phyloP scores from a whole-genome alignment of 2,113 vertebrate genomes.

The Psettodes erumei region DNA sequence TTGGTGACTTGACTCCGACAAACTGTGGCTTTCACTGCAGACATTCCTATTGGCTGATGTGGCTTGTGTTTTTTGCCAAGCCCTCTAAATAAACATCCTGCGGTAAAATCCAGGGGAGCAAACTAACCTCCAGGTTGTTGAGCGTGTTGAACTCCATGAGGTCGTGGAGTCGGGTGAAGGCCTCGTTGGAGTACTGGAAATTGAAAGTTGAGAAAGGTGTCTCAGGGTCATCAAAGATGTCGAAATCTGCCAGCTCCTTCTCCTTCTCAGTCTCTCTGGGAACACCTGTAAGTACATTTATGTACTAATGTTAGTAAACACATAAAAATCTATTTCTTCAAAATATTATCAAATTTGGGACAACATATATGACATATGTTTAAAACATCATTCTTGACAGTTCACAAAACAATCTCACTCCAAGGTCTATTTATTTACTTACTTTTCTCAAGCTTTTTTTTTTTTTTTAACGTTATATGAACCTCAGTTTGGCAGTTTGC shows the following conservation, averaged over 20 bases:
- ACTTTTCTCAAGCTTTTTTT: neutral
- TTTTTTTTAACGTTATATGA: too few species aligned
- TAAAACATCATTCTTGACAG: too few species aligned
- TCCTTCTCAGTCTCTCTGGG: constrained; percentile 91
- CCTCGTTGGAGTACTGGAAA: constrained; percentile 94
- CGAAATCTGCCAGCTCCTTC: constrained; percentile 94
- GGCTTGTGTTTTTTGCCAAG: neutral
- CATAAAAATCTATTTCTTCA: neutral
- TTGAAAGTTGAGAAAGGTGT: constrained; percentile 97
- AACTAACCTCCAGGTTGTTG: constrained; percentile 94
- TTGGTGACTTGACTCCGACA: neutral
- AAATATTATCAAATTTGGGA: neutral
- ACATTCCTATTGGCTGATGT: neutral
- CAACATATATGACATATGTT: neutral
- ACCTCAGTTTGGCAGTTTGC: too few species aligned
- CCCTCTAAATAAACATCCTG: neutral
- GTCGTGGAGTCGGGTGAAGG: constrained; percentile 92
- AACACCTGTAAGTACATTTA: constrained; percentile 81
- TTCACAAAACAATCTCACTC: neutral
- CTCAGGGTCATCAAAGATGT: constrained; percentile 96
- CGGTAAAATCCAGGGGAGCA: neutral
- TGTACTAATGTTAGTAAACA: neutral
- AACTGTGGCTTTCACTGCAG: neutral
- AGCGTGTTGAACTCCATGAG: constrained; percentile 99
- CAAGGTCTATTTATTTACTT: neutral